Conservation (phyloP, 1,140 invertebrate genomes). For the Armadillidium nasatum region DNA sequence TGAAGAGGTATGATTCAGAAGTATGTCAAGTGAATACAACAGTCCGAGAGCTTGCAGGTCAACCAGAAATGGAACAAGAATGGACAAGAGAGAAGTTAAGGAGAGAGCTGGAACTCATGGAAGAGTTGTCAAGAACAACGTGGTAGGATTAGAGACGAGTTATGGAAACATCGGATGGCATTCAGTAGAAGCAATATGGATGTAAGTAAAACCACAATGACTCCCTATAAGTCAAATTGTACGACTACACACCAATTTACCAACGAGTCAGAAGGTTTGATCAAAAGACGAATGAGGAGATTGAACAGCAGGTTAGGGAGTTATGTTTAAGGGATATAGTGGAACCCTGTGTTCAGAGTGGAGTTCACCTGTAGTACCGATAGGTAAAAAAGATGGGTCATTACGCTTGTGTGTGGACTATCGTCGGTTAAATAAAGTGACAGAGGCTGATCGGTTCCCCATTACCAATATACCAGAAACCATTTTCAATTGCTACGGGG, state of each 20-base stretch:
- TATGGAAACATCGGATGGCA: no score
- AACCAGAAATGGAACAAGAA: no score
- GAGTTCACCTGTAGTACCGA: constrained; percentile 2
- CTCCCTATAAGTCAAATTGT: neutral
- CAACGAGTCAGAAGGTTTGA: neutral
- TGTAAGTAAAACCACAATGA: neutral
- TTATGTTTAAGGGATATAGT: neutral
- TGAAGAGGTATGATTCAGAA: no score
- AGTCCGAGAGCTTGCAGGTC: no score
- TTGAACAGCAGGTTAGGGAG: neutral
- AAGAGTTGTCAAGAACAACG: no score
- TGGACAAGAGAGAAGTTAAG: no score
- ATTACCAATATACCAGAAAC: neutral
- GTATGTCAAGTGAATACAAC: no score
- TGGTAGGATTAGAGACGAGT: no score
- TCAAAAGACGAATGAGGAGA: neutral
- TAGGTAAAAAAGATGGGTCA: neutral
- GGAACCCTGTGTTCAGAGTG: neutral
- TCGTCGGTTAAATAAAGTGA: neutral
- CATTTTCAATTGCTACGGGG: neutral
- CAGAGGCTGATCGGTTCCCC: neutral
- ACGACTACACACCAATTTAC: constrained; percentile 4
- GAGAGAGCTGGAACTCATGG: no score
- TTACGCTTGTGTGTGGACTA: neutral
- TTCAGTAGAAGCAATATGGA: neutral